A percentile compares a stretch with the other conserved stretches of the same genome.
These are phyloP conservation scores for Agrypnus murinus DNA, from an alignment of 2,888 invertebrate genomes.

Conservation along the genomic window DNA sequence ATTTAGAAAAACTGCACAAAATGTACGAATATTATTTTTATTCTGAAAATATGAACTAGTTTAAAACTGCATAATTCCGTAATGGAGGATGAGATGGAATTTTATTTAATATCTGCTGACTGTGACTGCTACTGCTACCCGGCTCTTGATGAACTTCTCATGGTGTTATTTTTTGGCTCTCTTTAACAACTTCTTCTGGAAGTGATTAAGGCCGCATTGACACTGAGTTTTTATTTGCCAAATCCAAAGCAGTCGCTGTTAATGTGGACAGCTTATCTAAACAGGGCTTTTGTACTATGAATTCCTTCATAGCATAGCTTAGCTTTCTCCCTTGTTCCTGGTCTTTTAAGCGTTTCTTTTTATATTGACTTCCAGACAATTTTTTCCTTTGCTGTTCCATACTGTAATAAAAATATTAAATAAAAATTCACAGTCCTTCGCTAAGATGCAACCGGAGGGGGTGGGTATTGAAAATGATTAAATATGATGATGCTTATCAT, in stretches of 20 bases:
- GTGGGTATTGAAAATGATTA: no score
- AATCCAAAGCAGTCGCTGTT: slow-evolving; percentile 32
- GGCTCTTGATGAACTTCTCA: slow-evolving; percentile 34
- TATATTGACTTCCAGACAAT: slow-evolving; percentile 29
- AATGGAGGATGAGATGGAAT: slow-evolving; percentile 31
- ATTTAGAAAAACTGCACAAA: no score
- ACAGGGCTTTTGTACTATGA: slow-evolving; percentile 25
- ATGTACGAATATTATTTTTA: no score
- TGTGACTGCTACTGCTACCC: slow-evolving; percentile 32
- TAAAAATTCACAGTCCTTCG: slow-evolving; percentile 11
- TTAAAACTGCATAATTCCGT: no score
- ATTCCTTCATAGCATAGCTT: slow-evolving; percentile 28
- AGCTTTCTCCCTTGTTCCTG: slow-evolving; percentile 25
- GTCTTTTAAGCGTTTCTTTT: slow-evolving; percentile 24
- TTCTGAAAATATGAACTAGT: no score
- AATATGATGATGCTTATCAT: no score
- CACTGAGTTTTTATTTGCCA: slow-evolving; percentile 22
- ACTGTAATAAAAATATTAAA: slow-evolving; percentile 29
- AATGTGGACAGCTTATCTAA: slow-evolving; percentile 21
- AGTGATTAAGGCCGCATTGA: no score
- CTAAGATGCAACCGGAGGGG: no score
- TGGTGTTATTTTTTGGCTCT: slow-evolving; percentile 32
- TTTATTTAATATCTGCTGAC: slow-evolving; percentile 25
- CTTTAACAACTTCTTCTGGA: no score
- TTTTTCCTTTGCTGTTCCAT: slow-evolving; percentile 27